Conservation (phyloP, 1,140 invertebrate species). For the Papilio dardanus region DNA sequence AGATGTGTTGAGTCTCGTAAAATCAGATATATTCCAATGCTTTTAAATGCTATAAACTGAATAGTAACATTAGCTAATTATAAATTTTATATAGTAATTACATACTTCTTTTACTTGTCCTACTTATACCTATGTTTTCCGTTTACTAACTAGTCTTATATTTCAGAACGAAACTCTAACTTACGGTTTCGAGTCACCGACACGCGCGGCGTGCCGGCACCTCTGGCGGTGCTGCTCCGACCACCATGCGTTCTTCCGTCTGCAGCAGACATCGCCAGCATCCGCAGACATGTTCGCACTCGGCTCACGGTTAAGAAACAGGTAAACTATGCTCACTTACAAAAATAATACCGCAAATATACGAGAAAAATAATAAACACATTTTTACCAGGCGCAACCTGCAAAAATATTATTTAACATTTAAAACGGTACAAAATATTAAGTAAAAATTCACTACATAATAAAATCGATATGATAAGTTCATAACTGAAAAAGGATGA, state of each 20-base stretch:
- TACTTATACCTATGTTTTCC: too few species aligned
- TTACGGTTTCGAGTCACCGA: slow-evolving; percentile 97
- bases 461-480: slow-evolving; percentile 20
- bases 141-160: slow-evolving; percentile 17
- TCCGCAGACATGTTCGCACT: slow-evolving; percentile 88
- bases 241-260: slow-evolving; percentile 98
- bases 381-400: too few species aligned
- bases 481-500: slow-evolving; percentile 29
- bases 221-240: slow-evolving; percentile 99
- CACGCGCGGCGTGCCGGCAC: slow-evolving; percentile 97
- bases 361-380: too few species aligned
- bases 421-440: slow-evolving; percentile 5
- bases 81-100: too few species aligned
- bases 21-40: neutral
- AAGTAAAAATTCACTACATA: slow-evolving; percentile 18
- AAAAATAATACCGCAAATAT: too few species aligned
- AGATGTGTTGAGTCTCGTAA: neutral
- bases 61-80: too few species aligned
- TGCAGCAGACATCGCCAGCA: slow-evolving; percentile 89
- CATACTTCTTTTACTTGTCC: too few species aligned
- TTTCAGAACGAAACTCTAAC: slow-evolving; percentile 96
- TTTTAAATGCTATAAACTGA: neutral
- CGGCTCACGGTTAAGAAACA: slow-evolving; percentile 86
- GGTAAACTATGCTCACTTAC: slow-evolving; percentile 44
- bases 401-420: too few species aligned